Base-by-base conservation (phyloP, 2,888 invertebrate species). In the Cyrtodaria siliqua region DNA sequence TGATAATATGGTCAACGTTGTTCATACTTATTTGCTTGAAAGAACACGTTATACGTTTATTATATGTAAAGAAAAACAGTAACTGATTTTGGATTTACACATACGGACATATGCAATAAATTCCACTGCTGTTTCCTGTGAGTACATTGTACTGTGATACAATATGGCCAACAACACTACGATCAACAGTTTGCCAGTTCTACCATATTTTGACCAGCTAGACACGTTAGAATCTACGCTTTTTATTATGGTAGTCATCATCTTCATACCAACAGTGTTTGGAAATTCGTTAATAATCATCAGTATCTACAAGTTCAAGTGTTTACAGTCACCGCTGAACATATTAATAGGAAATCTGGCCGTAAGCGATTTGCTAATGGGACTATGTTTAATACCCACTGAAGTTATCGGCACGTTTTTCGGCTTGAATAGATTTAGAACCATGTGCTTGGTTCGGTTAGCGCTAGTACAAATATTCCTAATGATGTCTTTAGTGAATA, bases 271-370 rank as follows among this genome's bases (percentile, higher is more conserved):
- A 8, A 62, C 73, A 16, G 40, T 78, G 2, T 66, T 73, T 42
- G 78, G 78, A 20, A 78, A 78, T 29, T 6, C 44, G 6, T 63
- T 78, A 18, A 69, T 78, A 27, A 38, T 78, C 4, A 42, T 73
- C 3, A 29, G 47, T 27, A 44, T 78, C 2, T 52, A 33, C n/a
- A 55, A 55, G 42, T 78, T 52, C 24, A 56, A 24, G 12, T 61
- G 70, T 64, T 40, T 78, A 18, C 69, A 40, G 20, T 55, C 73
- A 8, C 67, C 78, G 14, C 44, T 78, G 18, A 69, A 70, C 23
- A 42, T 38, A 18, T 40, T 78, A 9, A 61, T 78, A 9, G 69
- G 68, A 9, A 78, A 64, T 27, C 38, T 78, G 29, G 60, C 78
- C 1, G 62, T 55, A 1, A 57, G 63, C 18, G 78, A 78, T 27